Conservation (phyloP, 2,888 invertebrate species). For the Clivina fossor region DNA sequence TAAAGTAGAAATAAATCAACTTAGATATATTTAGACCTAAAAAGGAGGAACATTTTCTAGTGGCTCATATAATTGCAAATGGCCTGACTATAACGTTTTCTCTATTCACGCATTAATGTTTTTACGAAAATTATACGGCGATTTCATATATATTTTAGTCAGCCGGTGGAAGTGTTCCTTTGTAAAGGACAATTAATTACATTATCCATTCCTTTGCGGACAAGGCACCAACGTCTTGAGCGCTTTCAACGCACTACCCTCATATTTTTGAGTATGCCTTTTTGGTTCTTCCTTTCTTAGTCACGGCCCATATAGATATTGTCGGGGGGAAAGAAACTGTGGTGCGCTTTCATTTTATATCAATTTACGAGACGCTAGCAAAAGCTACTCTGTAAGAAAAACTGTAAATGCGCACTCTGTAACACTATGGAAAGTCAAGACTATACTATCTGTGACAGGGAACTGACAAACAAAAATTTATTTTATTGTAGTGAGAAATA, state of each 20-base stretch:
- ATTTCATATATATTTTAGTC: too few relatives aligned
- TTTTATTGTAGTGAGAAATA: conserved; percentile 12
- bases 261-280: conserved; percentile 14
- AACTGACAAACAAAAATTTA: conserved; percentile 18
- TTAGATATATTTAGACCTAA: too few relatives aligned
- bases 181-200: conserved; percentile 20
- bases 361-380: conserved; percentile 17
- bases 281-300: too few relatives aligned
- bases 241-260: too few relatives aligned
- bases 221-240: conserved; percentile 11
- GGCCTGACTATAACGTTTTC: too few relatives aligned
- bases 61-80: too few relatives aligned
- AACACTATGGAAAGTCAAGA: too few relatives aligned
- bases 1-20: too few relatives aligned
- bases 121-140: too few relatives aligned
- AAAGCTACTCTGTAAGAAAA: conserved; percentile 1
- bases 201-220: conserved; percentile 20
- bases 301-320: background rate
- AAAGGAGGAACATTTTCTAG: too few relatives aligned
- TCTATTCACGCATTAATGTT: too few relatives aligned
- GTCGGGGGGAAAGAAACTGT: conserved; percentile 11
- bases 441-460: background rate
- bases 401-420: too few relatives aligned
- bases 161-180: conserved; percentile 23
- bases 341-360: conserved; percentile 26